phyloP scores from a whole-genome alignment of 2,888 invertebrate species.

The Phyllotreta striolata region DNA sequence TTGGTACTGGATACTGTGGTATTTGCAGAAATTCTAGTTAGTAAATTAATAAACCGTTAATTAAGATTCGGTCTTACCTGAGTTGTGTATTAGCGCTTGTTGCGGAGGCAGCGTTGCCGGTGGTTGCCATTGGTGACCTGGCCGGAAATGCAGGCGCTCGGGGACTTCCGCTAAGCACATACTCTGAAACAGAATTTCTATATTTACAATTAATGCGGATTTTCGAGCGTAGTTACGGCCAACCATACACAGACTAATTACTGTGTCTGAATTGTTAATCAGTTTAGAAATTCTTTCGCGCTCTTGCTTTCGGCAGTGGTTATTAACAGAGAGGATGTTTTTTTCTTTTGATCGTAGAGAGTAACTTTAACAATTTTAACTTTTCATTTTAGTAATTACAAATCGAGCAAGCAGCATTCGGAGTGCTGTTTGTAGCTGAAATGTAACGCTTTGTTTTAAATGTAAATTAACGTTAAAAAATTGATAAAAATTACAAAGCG shows the following conservation, averaged over 20 bases:
- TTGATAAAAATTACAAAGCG: too few relatives aligned
- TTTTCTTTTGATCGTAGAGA: too few relatives aligned
- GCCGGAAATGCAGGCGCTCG: conserved; percentile 64
- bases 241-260: conserved; percentile 34
- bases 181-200: conserved; percentile 61
- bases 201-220: conserved; percentile 40
- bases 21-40: conserved; percentile 19
- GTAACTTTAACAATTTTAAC: too few relatives aligned
- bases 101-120: conserved; percentile 41
- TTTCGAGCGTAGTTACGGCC: conserved; percentile 24
- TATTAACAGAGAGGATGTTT: conserved; percentile 10
- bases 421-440: too few relatives aligned
- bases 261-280: conserved; percentile 32
- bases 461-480: too few relatives aligned
- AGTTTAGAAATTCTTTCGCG: conserved; percentile 17
- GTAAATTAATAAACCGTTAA: conserved; percentile 21
- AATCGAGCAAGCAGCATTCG: too few relatives aligned
- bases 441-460: too few relatives aligned
- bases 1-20: conserved; percentile 8
- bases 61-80: conserved; percentile 61
- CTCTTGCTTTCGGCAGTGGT: conserved; percentile 4
- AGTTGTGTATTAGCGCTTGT: conserved; percentile 53
- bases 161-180: conserved; percentile 65
- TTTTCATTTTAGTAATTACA: too few relatives aligned
- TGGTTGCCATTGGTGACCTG: conserved; percentile 59